Percentiles rank a stretch among this genome's conserved stretches.
Evolutionary conservation across 1,140 invertebrate species (phyloP).

Genomic region (Glossosoma conforme): DNA sequence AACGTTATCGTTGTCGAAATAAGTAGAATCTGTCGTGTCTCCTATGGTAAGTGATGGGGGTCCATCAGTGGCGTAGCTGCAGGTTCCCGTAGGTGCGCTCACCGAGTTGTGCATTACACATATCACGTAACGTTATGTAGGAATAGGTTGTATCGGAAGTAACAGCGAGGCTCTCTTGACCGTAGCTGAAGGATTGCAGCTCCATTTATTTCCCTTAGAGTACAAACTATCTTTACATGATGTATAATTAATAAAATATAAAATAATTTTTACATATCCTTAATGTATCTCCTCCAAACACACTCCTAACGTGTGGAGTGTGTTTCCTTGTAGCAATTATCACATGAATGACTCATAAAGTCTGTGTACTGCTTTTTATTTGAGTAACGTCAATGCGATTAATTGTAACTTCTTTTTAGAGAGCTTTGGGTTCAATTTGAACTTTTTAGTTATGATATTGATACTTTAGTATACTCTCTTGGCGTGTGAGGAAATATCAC

Average conservation of each 20-base stretch:
- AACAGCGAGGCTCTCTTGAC: neutral
- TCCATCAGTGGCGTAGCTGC: conserved; percentile 4
- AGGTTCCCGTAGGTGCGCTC: conserved; percentile 7
- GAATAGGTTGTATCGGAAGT: neutral
- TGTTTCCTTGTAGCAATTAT: neutral
- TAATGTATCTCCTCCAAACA: neutral
- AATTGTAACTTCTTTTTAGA: neutral
- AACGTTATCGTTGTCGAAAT: too few relatives aligned
- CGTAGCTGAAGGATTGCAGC: neutral
- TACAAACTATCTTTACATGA: conserved; percentile 3
- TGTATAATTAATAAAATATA: neutral
- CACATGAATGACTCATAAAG: neutral
- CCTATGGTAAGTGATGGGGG: too few relatives aligned
- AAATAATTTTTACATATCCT: neutral
- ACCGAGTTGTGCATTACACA: conserved; percentile 26
- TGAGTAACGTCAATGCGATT: conserved; percentile 1
- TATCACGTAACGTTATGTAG: conserved; percentile 20
- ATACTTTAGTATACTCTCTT: too few relatives aligned
- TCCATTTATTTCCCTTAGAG: conserved; percentile 9
- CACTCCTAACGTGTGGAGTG: too few relatives aligned
- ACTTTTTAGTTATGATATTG: too few relatives aligned
- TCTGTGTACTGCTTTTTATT: neutral
- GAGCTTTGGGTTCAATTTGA: neutral
- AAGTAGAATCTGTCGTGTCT: too few relatives aligned
- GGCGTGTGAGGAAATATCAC: too few relatives aligned